phyloP scores from a whole-genome alignment of 1,140 invertebrate species.

The Zaprionus lachaisei region DNA sequence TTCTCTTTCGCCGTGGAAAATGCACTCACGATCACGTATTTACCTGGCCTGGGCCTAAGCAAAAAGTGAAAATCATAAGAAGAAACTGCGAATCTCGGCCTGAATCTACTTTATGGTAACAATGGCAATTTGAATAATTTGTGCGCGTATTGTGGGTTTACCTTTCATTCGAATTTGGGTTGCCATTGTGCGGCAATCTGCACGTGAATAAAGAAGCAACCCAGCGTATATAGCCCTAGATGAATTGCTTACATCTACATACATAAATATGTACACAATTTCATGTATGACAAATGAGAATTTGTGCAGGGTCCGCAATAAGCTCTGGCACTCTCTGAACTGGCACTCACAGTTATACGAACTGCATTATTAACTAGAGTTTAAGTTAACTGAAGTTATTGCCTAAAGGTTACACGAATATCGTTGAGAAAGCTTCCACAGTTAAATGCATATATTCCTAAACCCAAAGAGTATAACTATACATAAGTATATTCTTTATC shows the following conservation, averaged over 20 bases:
- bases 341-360: conserved; percentile 57
- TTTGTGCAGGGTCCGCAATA: conserved; percentile 25
- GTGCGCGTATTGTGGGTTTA: conserved; percentile 56
- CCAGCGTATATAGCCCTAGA: background rate
- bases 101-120: conserved; percentile 48
- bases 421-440: too few species aligned
- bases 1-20: conserved; percentile 33
- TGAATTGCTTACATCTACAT: conserved; percentile 2
- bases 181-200: conserved; percentile 53
- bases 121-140: conserved; percentile 83
- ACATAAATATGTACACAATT: background rate
- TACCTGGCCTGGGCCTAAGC: background rate
- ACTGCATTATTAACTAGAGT: conserved; percentile 42
- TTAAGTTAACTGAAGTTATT: background rate
- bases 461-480: too few species aligned
- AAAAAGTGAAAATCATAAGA: conserved; percentile 73
- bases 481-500: too few species aligned
- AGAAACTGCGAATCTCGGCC: conserved; percentile 49
- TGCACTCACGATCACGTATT: conserved; percentile 58
- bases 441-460: too few species aligned
- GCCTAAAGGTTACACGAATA: background rate
- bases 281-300: conserved; percentile 56
- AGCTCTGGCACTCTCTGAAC: conserved; percentile 10
- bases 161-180: conserved; percentile 42
- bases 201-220: background rate